A percentile compares a stretch with the other conserved stretches of the same genome.
Evolutionary conservation across 2,888 invertebrate species (phyloP).

Genomic region (Ectropis crepuscularia): DNA sequence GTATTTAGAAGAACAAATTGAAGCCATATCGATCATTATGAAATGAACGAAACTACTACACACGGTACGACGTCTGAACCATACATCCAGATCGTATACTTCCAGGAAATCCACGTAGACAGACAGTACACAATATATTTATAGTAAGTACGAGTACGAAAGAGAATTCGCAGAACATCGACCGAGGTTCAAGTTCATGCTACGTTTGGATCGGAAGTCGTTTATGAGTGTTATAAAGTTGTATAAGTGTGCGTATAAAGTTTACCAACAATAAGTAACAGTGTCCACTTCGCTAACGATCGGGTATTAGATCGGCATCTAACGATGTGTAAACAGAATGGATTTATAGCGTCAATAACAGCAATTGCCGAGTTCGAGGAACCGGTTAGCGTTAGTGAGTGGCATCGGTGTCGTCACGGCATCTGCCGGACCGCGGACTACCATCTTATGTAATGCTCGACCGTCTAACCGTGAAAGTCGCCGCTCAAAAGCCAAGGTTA

Average conservation of each 20-base stretch:
- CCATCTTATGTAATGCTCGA: slow-evolving; percentile 79
- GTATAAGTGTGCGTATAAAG: slow-evolving; percentile 12
- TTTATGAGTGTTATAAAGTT: slow-evolving; percentile 14
- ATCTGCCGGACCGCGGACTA: slow-evolving; percentile 53
- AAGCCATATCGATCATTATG: no score
- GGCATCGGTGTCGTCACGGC: slow-evolving; percentile 74
- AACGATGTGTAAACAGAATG: slow-evolving; percentile 42
- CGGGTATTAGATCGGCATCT: slow-evolving; percentile 38
- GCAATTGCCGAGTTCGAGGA: slow-evolving; percentile 49
- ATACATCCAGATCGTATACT: background rate
- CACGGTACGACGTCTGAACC: background rate
- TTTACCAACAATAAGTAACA: slow-evolving; percentile 36
- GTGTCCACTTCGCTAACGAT: slow-evolving; percentile 37
- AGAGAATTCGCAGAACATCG: slow-evolving; percentile 17
- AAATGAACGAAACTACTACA: background rate
- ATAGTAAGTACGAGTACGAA: background rate
- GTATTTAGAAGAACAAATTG: no score
- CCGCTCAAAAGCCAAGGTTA: slow-evolving; percentile 85
- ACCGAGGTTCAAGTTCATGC: slow-evolving; percentile 23
- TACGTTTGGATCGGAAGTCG: slow-evolving; percentile 18
- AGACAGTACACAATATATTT: background rate
- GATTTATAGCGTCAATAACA: slow-evolving; percentile 39
- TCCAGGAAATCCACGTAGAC: slow-evolving; percentile 1
- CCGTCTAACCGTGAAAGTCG: slow-evolving; percentile 84
- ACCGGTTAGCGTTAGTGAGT: slow-evolving; percentile 72